Evolutionary conservation across 2,797 vertebrate genomes (phyloP), one percentile per base, ranked within the genome.

Genomic region (Mus minutoides): DNA sequence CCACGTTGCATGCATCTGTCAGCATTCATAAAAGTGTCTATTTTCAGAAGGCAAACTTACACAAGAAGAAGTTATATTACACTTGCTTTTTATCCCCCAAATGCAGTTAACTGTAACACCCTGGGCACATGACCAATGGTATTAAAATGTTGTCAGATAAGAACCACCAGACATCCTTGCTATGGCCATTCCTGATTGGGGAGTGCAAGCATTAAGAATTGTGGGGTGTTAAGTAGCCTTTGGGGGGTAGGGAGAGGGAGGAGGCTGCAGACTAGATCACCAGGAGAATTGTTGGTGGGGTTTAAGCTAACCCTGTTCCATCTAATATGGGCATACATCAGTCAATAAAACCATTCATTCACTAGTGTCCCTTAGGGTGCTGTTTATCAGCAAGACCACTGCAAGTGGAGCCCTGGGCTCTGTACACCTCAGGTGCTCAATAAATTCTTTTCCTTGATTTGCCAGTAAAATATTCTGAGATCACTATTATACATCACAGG

Each of bases 281-380:
- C 46, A 8, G 46, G 71, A 46, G 80, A 88, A 94, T 77, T 69
- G 84, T 52, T 82, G 89, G 49, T 21, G 60, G 80, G 71, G 67
- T 31, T 73, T 16, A 19, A 29, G 21, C 37, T 67, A 77, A 54
- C 34, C 24, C 64, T 24, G 1, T 9, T 54, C 24, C 62, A 46
- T 73, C 43, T 86, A 89, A 29, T 78, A 34, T 24, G 54, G 67
- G 60, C 88, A 79, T 21, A 40, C 49, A 40, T 90, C n/a, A 37
- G 52, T 77, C 92, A 88, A 86, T 85, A 49, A 78, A 78, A 67
- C 52, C 43, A 88, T 88, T 94, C 95, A 92, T 62, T 94, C 91
- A 77, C 88, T 91, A 95, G 87, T 87, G 76, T 12, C 22, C 83
- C 89, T 76, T 52, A n/a, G 67, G 62, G 92, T 22, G 13, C 77